Evolutionary conservation across 2,888 invertebrate species (phyloP).

Genomic region (Erynnis tages): DNA sequence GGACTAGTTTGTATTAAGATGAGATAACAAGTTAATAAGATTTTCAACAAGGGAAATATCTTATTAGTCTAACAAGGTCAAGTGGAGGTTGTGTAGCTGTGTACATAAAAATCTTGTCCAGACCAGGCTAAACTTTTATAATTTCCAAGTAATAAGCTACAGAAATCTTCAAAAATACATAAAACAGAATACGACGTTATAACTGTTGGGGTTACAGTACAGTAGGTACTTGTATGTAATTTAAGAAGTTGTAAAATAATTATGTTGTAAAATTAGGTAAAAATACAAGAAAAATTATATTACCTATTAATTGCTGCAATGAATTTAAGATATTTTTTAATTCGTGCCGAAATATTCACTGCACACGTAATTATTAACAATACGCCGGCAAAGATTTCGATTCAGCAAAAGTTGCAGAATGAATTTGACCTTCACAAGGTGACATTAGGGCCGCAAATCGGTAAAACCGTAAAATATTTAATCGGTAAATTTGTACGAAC

Average conservation of each 20-base stretch:
- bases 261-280: no score
- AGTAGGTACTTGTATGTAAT: no score
- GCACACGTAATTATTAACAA: constrained; percentile 4
- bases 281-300: not conserved
- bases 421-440: constrained; percentile 74
- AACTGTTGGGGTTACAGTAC: no score
- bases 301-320: constrained; percentile 3
- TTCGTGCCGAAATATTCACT: not conserved
- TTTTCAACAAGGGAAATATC: no score
- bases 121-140: no score
- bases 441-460: constrained; percentile 51
- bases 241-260: no score
- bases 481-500: not conserved
- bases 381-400: constrained; percentile 9
- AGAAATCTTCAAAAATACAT: no score
- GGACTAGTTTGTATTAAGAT: no score
- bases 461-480: not conserved
- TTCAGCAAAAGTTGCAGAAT: constrained; percentile 30
- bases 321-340: no score
- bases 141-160: no score
- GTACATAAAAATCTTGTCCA: not conserved
- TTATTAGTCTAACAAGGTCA: constrained; percentile 10
- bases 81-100: constrained; percentile 15
- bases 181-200: no score
- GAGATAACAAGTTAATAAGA: no score